Evolutionary conservation across 2,797 vertebrate species (phyloP), one percentile per base, ranked within the genome.

Genomic region (Galagoides demidoff): DNA sequence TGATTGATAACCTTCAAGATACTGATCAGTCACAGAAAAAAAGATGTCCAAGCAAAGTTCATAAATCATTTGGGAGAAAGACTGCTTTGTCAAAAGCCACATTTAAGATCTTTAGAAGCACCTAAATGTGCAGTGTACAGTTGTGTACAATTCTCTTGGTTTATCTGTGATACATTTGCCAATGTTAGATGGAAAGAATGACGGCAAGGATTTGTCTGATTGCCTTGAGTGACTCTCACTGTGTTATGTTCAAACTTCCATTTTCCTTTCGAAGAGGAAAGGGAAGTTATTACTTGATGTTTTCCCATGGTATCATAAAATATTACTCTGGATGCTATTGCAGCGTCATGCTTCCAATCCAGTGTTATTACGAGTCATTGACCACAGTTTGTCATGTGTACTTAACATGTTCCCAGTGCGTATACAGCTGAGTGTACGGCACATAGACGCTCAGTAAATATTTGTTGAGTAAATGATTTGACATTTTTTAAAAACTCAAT

Each of bases 401-500:
- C 70, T 95, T 88, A 85, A 85, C 3, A 1, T 86, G 83, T 94
- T 79, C 87, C 78, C 71, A 89, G 59, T 59, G 19, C 68, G 87
- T 20, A 5, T 52, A 73, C 78, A 78, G 73, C 43, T 89, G 68
- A 85, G 59, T 27, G 25, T 37, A 25, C 49, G 76, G 64, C 68
- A 49, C 43, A 77, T 84, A 87, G 64, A 31, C 31, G 43, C 66
- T 93, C 84, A 89, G 73, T 96, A 95, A 96, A 94, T 97, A 95
- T 79, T 94, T 96, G 90, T 95, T 94, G 70, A 79, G 70, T 95
- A 97, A 95, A 94, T 97, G 59, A 89, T 77, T 91, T 95, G 74
- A 90, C 92, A 95, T 93, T 85, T 97, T 97, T 89, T 74, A 68
- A 92, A 97, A 97, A 76, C 90, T 97, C 90, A 95, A 90, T 93